phyloP scores from a whole-genome alignment of 2,113 vertebrate species.

The Thamnophis sirtalis region DNA sequence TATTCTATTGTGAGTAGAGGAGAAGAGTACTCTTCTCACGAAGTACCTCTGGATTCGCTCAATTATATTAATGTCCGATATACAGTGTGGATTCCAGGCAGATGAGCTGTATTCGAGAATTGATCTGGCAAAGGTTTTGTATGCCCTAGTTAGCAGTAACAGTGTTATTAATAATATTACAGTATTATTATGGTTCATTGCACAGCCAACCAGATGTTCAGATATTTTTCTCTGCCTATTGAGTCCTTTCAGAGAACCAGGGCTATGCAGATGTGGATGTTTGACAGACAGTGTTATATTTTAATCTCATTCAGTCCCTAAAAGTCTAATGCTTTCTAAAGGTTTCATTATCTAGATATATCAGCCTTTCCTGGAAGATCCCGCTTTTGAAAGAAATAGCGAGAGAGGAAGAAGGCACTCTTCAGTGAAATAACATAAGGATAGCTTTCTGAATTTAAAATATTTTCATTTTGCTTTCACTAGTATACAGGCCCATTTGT shows the following conservation, averaged over 20 bases:
- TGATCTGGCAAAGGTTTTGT: no score
- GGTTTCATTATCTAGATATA: conserved; percentile 40
- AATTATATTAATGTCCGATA: no score
- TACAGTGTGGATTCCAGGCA: no score
- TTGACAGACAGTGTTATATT: background rate
- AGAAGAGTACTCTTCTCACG: no score
- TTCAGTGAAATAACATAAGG: conserved; percentile 1
- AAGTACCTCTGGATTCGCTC: no score
- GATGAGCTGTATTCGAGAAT: no score
- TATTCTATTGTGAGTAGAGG: no score
- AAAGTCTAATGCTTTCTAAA: background rate
- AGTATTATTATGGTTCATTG: background rate
- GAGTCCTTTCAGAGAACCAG: background rate
- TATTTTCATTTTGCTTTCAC: conserved; percentile 9
- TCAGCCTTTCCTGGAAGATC: conserved; percentile 29
- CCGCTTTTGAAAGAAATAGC: background rate
- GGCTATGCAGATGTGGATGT: background rate
- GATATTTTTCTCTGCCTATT: background rate
- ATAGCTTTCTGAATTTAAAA: conserved; percentile 37
- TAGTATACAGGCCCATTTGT: conserved; percentile 38
- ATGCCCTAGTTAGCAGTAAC: no score
- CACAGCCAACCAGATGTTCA: background rate
- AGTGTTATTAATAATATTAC: no score
- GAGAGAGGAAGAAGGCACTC: background rate
- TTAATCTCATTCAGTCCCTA: background rate